phyloP scores from a whole-genome alignment of 53 echinoderm and acorn worm genomes.

The Zoroaster sp. region DNA sequence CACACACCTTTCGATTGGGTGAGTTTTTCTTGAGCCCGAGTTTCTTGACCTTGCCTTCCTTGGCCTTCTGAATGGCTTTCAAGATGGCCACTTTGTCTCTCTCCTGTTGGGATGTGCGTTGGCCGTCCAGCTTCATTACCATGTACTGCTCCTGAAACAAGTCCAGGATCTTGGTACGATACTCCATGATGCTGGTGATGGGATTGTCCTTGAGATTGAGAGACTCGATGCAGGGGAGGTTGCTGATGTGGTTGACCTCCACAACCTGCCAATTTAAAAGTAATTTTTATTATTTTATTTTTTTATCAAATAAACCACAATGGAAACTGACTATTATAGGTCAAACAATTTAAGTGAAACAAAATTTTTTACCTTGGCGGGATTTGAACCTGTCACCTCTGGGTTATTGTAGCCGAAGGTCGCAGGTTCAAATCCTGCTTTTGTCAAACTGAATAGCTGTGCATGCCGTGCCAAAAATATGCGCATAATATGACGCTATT shows the following conservation, averaged over 20 bases:
- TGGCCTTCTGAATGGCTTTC: constrained; percentile 91
- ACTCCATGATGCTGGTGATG: constrained; percentile 84
- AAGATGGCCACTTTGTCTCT: constrained; percentile 92
- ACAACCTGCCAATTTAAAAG: constrained; percentile 65
- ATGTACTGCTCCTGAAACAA: constrained; percentile 77
- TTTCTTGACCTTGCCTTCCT: constrained; percentile 63
- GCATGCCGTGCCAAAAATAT: no score
- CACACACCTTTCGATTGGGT: constrained; percentile 23
- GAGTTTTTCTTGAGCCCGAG: neutral
- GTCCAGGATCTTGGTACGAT: constrained; percentile 90
- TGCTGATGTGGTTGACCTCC: constrained; percentile 79
- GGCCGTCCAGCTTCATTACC: constrained; percentile 73
- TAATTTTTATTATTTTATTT: no score
- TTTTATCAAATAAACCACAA: no score
- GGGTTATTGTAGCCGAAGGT: no score
- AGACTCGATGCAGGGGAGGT: constrained; percentile 83
- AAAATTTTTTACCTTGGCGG: no score
- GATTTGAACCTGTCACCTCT: no score
- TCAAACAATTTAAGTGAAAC: no score
- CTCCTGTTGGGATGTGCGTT: constrained; percentile 77
- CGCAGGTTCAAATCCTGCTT: no score
- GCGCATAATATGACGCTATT: no score
- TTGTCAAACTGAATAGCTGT: no score
- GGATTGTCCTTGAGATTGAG: constrained; percentile 76
- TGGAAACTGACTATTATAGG: no score